Conservation (phyloP, 2,113 vertebrate species). For the Oenanthe oenanthe region DNA sequence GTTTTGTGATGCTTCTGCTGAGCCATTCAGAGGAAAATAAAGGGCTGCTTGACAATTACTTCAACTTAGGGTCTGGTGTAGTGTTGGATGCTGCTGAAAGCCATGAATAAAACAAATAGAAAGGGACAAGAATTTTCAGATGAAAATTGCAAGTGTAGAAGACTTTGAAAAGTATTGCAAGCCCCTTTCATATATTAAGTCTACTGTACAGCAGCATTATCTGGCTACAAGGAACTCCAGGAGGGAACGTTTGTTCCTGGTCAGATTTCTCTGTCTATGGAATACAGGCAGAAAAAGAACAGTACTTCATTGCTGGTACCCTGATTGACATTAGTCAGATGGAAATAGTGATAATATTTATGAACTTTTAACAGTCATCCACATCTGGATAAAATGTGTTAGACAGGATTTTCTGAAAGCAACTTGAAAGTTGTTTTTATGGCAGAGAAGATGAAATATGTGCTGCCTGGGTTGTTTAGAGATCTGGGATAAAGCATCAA, state of each 20-base stretch:
- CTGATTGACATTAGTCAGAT: neutral
- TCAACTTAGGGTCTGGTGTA: neutral
- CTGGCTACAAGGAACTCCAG: neutral
- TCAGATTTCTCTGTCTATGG: neutral
- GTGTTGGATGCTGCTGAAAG: neutral
- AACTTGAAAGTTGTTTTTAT: neutral
- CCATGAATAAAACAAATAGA: neutral
- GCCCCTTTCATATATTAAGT: neutral
- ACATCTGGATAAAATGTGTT: neutral
- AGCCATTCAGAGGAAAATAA: constrained; percentile 16
- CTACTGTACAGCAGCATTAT: neutral
- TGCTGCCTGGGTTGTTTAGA: neutral
- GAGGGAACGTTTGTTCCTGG: neutral
- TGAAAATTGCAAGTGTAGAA: neutral
- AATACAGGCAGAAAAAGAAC: neutral
- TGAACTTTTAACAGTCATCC: neutral
- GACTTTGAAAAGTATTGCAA: neutral
- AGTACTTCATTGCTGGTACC: neutral
- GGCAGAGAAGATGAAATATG: neutral
- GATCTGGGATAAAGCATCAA: neutral
- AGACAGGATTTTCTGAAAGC: neutral
- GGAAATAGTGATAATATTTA: neutral
- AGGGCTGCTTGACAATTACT: constrained; percentile 1
- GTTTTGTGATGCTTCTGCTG: constrained; percentile 25
- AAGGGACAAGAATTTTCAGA: neutral